phyloP scores from a whole-genome alignment of 2,113 vertebrate species.

The Collichthys lucidus region DNA sequence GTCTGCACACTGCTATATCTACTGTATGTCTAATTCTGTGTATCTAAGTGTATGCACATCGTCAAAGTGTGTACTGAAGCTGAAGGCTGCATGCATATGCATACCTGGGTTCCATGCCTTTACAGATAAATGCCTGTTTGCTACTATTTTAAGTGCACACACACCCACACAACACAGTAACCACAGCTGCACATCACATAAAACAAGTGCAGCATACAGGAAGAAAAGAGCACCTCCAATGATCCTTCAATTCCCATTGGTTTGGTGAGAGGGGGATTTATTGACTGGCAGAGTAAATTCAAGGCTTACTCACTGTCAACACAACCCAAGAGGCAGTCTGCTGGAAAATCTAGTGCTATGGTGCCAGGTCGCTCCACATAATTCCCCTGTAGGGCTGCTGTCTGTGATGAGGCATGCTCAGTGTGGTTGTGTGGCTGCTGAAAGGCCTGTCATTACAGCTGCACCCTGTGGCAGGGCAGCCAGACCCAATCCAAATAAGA shows the following conservation, averaged over 20 bases:
- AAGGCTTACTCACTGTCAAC: constrained; percentile 80
- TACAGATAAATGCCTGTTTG: constrained; percentile 7
- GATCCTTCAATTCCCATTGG: constrained; percentile 77
- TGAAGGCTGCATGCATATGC: neutral
- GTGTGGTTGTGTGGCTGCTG: constrained; percentile 74
- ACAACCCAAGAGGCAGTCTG: constrained; percentile 73
- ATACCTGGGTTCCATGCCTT: neutral
- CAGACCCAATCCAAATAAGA: constrained; percentile 65
- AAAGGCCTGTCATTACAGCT: constrained; percentile 80
- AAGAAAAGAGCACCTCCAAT: constrained; percentile 66
- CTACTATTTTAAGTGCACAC: neutral
- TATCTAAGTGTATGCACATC: neutral
- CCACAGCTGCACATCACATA: constrained; percentile 32
- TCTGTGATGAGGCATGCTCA: constrained; percentile 74
- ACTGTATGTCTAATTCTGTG: neutral
- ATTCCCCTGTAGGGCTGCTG: constrained; percentile 77
- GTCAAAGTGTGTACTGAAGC: neutral
- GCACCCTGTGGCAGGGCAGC: constrained; percentile 73
- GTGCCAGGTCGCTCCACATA: constrained; percentile 78
- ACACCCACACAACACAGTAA: constrained; percentile 12
- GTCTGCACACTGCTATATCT: too few relatives aligned
- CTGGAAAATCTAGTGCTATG: constrained; percentile 76
- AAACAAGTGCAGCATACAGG: constrained; percentile 63
- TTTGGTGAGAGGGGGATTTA: constrained; percentile 71
- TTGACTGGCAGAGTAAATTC: constrained; percentile 80